phyloP scores from a whole-genome alignment of 2,797 vertebrate genomes.

The Morus bassanus region DNA sequence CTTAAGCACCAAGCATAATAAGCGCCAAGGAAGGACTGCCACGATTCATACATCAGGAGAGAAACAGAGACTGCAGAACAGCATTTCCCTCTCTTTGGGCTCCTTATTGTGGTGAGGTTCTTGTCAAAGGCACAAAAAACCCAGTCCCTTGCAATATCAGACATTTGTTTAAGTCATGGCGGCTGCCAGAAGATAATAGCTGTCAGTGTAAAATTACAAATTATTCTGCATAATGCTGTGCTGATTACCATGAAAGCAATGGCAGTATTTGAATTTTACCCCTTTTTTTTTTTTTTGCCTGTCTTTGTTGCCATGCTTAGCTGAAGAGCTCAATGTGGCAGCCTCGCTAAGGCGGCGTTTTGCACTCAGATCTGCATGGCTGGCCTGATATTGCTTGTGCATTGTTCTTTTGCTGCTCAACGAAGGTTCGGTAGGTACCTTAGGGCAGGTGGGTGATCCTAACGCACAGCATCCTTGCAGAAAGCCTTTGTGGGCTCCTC shows the following conservation, averaged over 20 bases:
- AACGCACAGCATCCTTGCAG: neutral
- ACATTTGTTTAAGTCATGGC: conserved; percentile 47
- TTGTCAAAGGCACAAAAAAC: neutral
- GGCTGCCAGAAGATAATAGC: conserved; percentile 67
- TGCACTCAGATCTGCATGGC: neutral
- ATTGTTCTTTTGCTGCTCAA: accelerated
- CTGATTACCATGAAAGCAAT: conserved; percentile 51
- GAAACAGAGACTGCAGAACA: neutral
- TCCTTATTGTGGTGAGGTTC: neutral
- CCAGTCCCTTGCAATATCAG: neutral
- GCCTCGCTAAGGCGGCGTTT: neutral
- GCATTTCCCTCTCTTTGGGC: neutral
- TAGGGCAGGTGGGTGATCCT: neutral
- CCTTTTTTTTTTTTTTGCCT: neutral
- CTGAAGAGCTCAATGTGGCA: neutral
- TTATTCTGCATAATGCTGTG: conserved; percentile 47
- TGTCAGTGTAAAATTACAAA: conserved; percentile 60
- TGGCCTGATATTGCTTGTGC: accelerated
- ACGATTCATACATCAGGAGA: neutral
- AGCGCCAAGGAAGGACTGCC: neutral
- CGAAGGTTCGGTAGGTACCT: neutral
- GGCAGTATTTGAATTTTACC: conserved; percentile 22
- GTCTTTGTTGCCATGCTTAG: neutral
- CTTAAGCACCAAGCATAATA: neutral
- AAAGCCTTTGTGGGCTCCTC: neutral